These are phyloP conservation scores for Vultur gryphus DNA, from an alignment of 2,797 vertebrate genomes.

Conservation along the genomic window DNA sequence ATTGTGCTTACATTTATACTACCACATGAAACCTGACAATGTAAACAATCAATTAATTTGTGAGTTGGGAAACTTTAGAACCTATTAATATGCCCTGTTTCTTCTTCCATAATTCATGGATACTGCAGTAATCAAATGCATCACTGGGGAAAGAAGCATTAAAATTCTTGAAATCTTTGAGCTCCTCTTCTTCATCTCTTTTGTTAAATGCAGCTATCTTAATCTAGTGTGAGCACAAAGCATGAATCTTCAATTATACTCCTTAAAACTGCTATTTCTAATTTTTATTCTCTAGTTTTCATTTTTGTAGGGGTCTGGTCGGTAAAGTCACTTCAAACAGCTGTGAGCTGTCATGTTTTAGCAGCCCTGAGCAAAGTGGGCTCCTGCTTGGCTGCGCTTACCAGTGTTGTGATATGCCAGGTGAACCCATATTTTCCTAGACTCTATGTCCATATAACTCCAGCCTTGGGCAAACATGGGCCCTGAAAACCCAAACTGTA, in stretches of 20 bases:
- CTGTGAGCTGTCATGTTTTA: not conserved
- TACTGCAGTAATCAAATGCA: not conserved
- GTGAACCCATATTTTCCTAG: not conserved
- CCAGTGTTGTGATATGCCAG: not conserved
- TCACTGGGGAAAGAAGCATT: not conserved
- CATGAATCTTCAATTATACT: not conserved
- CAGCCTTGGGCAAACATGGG: not conserved
- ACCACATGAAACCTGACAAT: not conserved
- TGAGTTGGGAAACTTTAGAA: not conserved
- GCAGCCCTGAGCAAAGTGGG: too few relatives aligned
- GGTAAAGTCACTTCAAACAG: not conserved
- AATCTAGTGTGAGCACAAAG: not conserved
- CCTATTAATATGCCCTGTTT: not conserved
- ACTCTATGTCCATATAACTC: not conserved
- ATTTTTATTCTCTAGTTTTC: not conserved
- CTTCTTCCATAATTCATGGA: not conserved
- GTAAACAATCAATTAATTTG: not conserved
- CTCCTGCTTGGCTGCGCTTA: not conserved
- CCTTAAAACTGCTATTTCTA: not conserved
- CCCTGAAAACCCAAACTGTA: not conserved
- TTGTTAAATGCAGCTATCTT: not conserved
- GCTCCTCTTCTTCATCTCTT: not conserved
- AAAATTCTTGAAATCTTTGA: not conserved
- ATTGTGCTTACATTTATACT: conserved; percentile 12
- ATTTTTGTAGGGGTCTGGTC: not conserved